These are phyloP conservation scores for Blastomussa wellsi DNA, from an alignment of 92 coral and sea anemone species.

Conservation along the genomic window DNA sequence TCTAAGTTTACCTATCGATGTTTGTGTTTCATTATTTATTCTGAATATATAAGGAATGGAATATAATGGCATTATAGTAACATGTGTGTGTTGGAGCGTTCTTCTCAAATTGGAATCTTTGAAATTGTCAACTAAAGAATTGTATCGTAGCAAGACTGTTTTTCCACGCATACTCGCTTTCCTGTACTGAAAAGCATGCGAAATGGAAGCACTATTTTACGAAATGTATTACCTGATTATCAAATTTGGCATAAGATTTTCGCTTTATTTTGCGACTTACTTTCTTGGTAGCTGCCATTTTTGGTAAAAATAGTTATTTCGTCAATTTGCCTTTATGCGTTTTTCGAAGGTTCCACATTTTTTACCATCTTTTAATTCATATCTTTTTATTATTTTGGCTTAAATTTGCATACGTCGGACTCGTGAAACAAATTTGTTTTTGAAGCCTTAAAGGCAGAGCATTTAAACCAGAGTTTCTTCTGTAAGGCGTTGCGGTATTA, in stretches of 20 bases:
- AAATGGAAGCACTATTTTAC: neutral
- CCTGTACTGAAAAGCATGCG: neutral
- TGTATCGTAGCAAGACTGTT: neutral
- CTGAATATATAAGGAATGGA: neutral
- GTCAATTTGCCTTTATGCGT: neutral
- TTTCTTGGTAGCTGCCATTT: neutral
- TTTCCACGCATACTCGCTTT: neutral
- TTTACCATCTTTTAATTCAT: neutral
- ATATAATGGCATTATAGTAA: neutral
- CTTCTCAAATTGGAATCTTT: neutral
- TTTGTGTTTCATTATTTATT: conserved; percentile 5
- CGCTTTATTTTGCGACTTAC: neutral
- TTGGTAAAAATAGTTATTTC: neutral
- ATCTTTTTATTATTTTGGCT: neutral
- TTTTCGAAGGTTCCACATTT: neutral
- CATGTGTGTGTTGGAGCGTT: neutral
- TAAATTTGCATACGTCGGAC: conserved; percentile 2
- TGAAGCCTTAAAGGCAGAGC: neutral
- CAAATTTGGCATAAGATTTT: neutral
- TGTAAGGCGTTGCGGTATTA: neutral
- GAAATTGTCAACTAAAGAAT: neutral
- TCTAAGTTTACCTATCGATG: neutral
- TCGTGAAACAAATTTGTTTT: neutral
- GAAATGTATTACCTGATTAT: neutral
- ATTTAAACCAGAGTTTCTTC: neutral